phyloP scores from a whole-genome alignment of 2,797 vertebrate genomes.

The Calcarius lapponicus region DNA sequence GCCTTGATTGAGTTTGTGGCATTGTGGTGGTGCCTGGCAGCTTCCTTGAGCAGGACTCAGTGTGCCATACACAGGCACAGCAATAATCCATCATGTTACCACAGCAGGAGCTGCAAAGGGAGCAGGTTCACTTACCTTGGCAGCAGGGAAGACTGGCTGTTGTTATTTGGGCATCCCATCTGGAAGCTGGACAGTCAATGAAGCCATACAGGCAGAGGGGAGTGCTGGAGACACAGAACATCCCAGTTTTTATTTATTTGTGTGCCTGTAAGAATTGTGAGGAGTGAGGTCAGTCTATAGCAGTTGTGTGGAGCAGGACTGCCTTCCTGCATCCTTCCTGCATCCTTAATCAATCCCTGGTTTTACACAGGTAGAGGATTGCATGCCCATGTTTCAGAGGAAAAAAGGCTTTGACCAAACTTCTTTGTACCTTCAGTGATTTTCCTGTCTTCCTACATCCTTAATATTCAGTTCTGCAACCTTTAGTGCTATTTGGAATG shows the following conservation, averaged over 20 bases:
- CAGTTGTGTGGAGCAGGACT: not conserved
- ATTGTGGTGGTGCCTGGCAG: not conserved
- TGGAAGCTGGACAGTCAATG: not conserved
- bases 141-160: not conserved
- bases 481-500: not conserved
- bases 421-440: not conserved
- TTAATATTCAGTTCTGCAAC: not conserved
- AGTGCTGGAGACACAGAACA: not conserved
- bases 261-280: accelerated
- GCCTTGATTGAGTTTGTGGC: not conserved
- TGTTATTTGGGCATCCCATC: not conserved
- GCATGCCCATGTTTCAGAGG: not conserved
- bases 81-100: not conserved
- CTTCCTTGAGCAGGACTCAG: not conserved
- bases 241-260: not conserved
- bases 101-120: not conserved
- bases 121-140: constrained; percentile 22
- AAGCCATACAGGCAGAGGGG: not conserved
- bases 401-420: not conserved
- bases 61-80: not conserved
- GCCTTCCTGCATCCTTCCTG: not conserved
- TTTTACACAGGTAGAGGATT: not conserved
- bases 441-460: not conserved
- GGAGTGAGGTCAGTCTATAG: not conserved
- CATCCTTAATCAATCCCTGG: accelerated